Conservation (phyloP, 2,113 vertebrate genomes). For the Galbula dea region DNA sequence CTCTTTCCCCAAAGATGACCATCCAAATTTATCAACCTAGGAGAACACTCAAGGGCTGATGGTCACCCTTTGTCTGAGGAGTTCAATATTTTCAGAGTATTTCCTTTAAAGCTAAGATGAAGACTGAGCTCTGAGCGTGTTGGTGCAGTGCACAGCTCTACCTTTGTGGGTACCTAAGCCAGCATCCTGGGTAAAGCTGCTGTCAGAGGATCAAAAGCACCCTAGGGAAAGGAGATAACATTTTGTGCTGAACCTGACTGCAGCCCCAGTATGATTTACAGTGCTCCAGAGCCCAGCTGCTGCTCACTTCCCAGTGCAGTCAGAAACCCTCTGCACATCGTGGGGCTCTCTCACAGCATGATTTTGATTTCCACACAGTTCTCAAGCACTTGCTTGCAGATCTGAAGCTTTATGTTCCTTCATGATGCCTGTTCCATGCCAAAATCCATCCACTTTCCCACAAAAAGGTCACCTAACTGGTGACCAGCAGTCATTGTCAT, state of each 20-base stretch:
- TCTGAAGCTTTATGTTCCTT: fast-evolving
- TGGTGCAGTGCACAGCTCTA: not conserved
- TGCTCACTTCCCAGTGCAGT: not conserved
- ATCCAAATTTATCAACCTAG: not conserved
- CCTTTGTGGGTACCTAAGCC: not conserved
- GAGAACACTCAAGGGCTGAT: not conserved
- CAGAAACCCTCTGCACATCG: not conserved
- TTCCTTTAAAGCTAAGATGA: not conserved
- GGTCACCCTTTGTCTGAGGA: not conserved
- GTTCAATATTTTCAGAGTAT: not conserved
- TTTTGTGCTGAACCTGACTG: fast-evolving
- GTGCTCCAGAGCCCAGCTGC: not conserved
- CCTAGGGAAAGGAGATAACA: fast-evolving
- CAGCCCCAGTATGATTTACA: not conserved
- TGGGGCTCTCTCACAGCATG: fast-evolving
- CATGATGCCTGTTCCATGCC: not conserved
- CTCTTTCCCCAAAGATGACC: not conserved
- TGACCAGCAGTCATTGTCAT: not conserved
- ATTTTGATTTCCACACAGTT: not conserved
- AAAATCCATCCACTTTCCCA: not conserved
- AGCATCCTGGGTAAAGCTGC: not conserved
- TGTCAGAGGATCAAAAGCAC: not conserved
- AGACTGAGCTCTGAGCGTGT: not conserved
- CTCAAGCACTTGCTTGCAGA: not conserved
- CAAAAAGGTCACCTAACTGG: not conserved